These are phyloP conservation scores for Gibbula magus DNA, from an alignment of 2,888 invertebrate genomes.

Conservation along the genomic window DNA sequence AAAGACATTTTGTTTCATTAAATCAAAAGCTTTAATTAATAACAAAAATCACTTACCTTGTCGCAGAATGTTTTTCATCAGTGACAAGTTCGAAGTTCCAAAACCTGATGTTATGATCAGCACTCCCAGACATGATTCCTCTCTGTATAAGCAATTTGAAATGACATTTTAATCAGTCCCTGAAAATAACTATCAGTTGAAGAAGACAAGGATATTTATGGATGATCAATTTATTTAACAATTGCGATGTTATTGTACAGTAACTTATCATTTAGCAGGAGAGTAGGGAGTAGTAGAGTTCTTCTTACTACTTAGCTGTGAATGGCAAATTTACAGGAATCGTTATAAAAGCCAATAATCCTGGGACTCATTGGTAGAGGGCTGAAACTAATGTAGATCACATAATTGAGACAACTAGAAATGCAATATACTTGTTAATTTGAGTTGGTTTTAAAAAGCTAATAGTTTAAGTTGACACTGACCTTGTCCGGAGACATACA, in stretches of 20 bases:
- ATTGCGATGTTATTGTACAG: background rate
- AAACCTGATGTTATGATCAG: constrained; percentile 92
- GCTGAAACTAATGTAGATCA: too few species aligned
- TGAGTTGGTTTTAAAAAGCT: background rate
- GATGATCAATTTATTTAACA: background rate
- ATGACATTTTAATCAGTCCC: background rate
- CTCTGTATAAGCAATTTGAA: constrained; percentile 61
- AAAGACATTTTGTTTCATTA: too few species aligned
- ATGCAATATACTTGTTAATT: background rate
- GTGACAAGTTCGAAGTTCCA: constrained; percentile 93
- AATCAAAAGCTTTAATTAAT: background rate
- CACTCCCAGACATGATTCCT: constrained; percentile 84
- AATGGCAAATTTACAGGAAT: too few species aligned
- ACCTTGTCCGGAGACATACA: constrained; percentile 88
- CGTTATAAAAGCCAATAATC: too few species aligned
- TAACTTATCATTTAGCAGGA: too few species aligned
- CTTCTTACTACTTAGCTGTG: too few species aligned
- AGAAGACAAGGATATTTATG: background rate
- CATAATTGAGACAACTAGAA: background rate
- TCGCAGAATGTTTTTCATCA: constrained; percentile 74
- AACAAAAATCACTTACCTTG: constrained; percentile 47
- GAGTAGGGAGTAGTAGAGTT: too few species aligned
- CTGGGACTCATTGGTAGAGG: too few species aligned
- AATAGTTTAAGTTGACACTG: constrained; percentile 36
- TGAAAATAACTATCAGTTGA: background rate